phyloP scores from a whole-genome alignment of 2,797 vertebrate genomes.

The Brachymystax lenok region DNA sequence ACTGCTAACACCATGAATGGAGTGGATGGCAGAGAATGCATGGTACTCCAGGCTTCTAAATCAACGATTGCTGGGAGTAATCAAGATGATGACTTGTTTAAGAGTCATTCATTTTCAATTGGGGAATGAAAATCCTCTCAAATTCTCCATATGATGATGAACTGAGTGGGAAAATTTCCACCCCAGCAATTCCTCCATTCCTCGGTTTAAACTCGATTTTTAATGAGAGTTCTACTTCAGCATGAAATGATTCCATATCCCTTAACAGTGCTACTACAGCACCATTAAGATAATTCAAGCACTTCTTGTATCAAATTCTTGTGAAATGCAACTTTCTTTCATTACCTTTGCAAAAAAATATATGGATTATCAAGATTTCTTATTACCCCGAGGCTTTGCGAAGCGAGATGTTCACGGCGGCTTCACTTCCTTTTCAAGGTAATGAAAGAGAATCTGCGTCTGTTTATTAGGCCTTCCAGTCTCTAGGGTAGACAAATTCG shows the following conservation, averaged over 20 bases:
- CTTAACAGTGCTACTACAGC: not conserved
- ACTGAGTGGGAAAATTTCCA: constrained; percentile 23
- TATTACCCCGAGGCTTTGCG: constrained; percentile 15
- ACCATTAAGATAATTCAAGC: not conserved
- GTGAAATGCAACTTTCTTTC: constrained; percentile 1
- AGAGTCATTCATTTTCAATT: constrained; percentile 6
- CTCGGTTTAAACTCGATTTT: not conserved
- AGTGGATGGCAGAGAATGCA: not conserved
- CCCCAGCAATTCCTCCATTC: constrained; percentile 33
- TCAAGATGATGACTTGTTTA: constrained; percentile 5
- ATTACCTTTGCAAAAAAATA: not conserved
- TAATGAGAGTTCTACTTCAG: not conserved
- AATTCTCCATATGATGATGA: constrained; percentile 19
- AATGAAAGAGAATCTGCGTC: constrained; percentile 39
- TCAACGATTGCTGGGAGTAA: not conserved
- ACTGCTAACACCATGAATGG: not conserved
- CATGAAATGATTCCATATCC: not conserved
- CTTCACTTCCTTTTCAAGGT: constrained; percentile 28
- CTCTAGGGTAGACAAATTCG: constrained; percentile 50
- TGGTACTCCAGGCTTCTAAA: not conserved
- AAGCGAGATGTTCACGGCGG: constrained; percentile 24
- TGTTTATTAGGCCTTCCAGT: constrained; percentile 57
- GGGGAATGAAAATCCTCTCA: constrained; percentile 17
- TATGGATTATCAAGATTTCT: not conserved
- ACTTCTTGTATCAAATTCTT: not conserved